A percentile compares a stretch with the other conserved stretches of the same genome.
phyloP scores from a whole-genome alignment of 1,140 invertebrate species.

The Hycleus cichorii region DNA sequence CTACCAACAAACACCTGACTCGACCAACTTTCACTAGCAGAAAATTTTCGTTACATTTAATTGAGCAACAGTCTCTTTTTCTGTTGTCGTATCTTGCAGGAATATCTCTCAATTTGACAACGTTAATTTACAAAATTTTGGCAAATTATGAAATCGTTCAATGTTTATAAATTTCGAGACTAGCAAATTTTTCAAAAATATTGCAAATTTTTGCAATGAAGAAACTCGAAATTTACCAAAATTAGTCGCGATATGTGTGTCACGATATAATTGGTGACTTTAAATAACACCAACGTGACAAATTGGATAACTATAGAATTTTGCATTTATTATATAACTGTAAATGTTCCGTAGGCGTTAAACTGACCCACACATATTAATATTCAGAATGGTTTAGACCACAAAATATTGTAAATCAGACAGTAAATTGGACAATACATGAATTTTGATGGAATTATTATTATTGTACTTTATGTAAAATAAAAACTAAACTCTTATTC shows the following conservation, averaged over 20 bases:
- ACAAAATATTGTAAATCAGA: not conserved
- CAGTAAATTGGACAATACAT: not conserved
- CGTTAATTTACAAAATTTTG: too few relatives aligned
- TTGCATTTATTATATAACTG: constrained; percentile 2
- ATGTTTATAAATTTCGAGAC: not conserved
- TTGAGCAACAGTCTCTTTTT: too few relatives aligned
- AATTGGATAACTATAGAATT: not conserved
- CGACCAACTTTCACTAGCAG: too few relatives aligned
- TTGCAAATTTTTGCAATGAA: too few relatives aligned
- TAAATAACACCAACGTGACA: too few relatives aligned
- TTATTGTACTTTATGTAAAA: not conserved
- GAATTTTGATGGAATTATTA: not conserved
- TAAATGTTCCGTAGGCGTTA: constrained; percentile 1
- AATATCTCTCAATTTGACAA: too few relatives aligned
- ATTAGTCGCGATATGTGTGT: not conserved
- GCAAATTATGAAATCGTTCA: not conserved
- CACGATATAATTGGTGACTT: not conserved
- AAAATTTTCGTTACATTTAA: too few relatives aligned
- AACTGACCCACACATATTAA: constrained; percentile 4
- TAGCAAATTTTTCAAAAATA: not conserved
- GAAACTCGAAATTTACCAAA: not conserved
- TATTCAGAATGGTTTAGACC: constrained; percentile 6
- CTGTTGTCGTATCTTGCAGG: too few relatives aligned
- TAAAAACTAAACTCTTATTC: not conserved
- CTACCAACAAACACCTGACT: too few relatives aligned